phyloP scores from a whole-genome alignment of 23 tunicate genomes.

The Aplidium turbinatum region DNA sequence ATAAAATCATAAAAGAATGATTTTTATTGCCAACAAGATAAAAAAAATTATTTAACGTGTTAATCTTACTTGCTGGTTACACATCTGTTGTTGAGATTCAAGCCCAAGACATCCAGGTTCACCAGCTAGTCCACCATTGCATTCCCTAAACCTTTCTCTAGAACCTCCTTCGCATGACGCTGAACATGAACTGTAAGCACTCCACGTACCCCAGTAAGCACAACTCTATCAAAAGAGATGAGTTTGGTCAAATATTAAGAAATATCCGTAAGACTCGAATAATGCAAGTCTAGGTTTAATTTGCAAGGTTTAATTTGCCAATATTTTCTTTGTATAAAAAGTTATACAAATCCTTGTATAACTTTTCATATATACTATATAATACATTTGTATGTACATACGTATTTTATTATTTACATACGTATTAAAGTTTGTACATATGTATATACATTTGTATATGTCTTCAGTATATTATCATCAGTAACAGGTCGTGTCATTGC shows the following conservation, averaged over 20 bases:
- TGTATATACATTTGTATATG: too few relatives aligned
- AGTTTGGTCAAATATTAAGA: neutral
- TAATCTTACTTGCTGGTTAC: conserved; percentile 38
- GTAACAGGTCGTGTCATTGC: too few relatives aligned
- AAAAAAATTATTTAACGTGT: neutral
- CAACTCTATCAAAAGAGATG: conserved; percentile 24
- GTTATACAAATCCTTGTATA: too few relatives aligned
- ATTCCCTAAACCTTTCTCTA: conserved; percentile 22
- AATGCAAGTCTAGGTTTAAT: too few relatives aligned
- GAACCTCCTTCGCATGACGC: conserved; percentile 58
- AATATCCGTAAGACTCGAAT: too few relatives aligned
- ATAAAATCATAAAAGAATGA: neutral
- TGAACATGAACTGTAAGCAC: conserved; percentile 47
- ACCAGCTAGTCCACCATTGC: conserved; percentile 54
- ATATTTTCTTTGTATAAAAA: too few relatives aligned
- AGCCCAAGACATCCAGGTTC: conserved; percentile 53
- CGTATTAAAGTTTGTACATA: too few relatives aligned
- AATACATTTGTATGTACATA: too few relatives aligned
- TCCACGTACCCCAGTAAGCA: conserved; percentile 71
- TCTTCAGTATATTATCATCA: too few relatives aligned
- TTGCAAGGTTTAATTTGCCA: too few relatives aligned
- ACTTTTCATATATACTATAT: too few relatives aligned
- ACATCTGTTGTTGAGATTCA: neutral
- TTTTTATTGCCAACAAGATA: neutral
- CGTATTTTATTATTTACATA: too few relatives aligned